A percentile compares a stretch with the other conserved stretches of the same genome.
Conservation (phyloP, 2,113 vertebrate species). For the Antidorcas marsupialis region DNA sequence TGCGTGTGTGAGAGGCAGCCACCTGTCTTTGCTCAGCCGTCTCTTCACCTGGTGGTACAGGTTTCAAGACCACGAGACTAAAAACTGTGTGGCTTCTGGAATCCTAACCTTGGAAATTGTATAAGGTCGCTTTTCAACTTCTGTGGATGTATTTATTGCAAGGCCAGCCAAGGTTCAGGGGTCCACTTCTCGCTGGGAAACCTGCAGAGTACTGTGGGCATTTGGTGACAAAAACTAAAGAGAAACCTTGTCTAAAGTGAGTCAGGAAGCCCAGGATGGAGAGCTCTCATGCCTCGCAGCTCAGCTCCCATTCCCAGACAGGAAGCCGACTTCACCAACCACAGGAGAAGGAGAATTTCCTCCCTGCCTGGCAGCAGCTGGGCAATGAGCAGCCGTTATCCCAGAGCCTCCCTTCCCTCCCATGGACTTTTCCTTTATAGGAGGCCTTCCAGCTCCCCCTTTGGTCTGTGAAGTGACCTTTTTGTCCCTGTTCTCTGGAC, state of each 20-base stretch:
- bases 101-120: background rate
- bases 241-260: background rate
- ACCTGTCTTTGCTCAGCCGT: background rate
- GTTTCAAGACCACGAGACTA: background rate
- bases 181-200: background rate
- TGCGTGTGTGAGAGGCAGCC: too few relatives aligned
- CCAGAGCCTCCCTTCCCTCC: background rate
- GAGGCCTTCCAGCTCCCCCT: background rate
- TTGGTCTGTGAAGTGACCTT: background rate
- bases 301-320: background rate
- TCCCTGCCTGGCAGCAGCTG: background rate
- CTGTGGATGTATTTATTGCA: background rate
- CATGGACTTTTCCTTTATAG: background rate
- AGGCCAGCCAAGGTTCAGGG: background rate
- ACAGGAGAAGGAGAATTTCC: background rate
- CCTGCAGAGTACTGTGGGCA: background rate
- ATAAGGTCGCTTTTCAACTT: background rate
- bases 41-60: background rate
- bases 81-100: background rate
- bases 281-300: background rate
- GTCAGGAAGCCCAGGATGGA: background rate
- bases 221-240: background rate
- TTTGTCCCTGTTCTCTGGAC: background rate
- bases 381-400: background rate
- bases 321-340: background rate